Evolutionary conservation across 2,888 invertebrate genomes (phyloP), one percentile per base, ranked within the genome.

Genomic region (Trissolcus brochymenae): DNA sequence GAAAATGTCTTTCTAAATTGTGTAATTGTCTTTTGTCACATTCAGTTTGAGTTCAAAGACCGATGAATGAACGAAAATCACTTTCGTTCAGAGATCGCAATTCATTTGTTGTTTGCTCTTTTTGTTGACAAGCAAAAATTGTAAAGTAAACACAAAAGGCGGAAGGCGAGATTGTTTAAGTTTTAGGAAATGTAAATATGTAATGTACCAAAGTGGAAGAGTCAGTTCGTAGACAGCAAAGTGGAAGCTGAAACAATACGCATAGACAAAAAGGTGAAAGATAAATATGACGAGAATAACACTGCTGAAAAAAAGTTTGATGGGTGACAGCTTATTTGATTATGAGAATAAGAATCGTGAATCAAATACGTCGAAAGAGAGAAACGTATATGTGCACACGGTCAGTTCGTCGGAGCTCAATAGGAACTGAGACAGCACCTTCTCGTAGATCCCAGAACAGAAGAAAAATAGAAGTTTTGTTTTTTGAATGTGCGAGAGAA

Each of bases 401-500:
- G 35, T 16, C 54, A 21, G 54, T 56, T 14, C 61, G 29, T 73
- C 66, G 56, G 50, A 66, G 54, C 21, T 61, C 35, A 65, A 60
- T 67, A 65, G 55, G 56, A 55, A 62, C 62, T 67, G 67, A 56
- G 49, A 76, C 56, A 53, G 41, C 57, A 72, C n/a, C n/a, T n/a
- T 35, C 54, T 59, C 72, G 54, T 54, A 76, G 0, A 35, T 1
- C 9, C 9, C 35, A 35, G 35, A 11, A 62, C 73, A 68, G 77
- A 70, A 70, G 54, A 4, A 77, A 35, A 67, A 19, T 35, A 51
- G 55, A 71, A 73, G 77, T 43, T 59, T 67, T n/a, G n/a, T n/a
- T 64, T 71, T 56, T 56, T 57, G 72, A 49, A 72, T 14, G 71
- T 73, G 72, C 70, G 64, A 73, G 68, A 68, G 70, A 77, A 77